These are phyloP conservation scores for Onychostoma macrolepis DNA, from an alignment of 2,113 vertebrate species.

Conservation along the genomic window DNA sequence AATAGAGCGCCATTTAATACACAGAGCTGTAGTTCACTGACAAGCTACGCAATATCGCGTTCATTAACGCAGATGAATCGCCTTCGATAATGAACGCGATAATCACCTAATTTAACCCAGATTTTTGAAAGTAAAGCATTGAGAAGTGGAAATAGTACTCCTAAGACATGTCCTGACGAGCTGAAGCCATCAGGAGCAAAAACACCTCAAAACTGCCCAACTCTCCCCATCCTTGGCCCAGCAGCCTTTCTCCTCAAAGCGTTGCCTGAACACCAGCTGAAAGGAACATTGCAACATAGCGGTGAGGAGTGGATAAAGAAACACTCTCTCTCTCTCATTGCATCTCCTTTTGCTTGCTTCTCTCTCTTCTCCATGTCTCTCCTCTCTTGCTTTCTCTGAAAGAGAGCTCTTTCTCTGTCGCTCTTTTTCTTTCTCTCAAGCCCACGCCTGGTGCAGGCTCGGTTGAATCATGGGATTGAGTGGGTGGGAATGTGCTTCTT, in stretches of 20 bases:
- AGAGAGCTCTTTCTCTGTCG: slow-evolving; percentile 36
- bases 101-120: no score
- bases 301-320: background rate
- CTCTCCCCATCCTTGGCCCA: background rate
- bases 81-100: no score
- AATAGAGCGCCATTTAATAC: no score
- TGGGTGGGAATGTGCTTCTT: slow-evolving; percentile 53
- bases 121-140: background rate
- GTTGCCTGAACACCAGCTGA: slow-evolving; percentile 7
- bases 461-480: slow-evolving; percentile 61
- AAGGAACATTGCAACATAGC: background rate
- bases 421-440: slow-evolving; percentile 49
- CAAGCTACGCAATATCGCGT: no score
- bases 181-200: background rate
- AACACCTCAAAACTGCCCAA: slow-evolving; percentile 5
- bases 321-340: background rate
- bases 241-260: background rate
- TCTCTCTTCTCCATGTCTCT: slow-evolving; percentile 8
- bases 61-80: no score
- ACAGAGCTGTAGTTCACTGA: no score
- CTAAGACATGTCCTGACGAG: background rate
- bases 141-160: background rate
- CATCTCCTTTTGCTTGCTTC: background rate
- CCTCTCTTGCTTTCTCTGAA: slow-evolving; percentile 12
- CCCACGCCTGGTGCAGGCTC: slow-evolving; percentile 59